phyloP scores from a whole-genome alignment of 1,140 invertebrate genomes.

The Steinernema khuongi region DNA sequence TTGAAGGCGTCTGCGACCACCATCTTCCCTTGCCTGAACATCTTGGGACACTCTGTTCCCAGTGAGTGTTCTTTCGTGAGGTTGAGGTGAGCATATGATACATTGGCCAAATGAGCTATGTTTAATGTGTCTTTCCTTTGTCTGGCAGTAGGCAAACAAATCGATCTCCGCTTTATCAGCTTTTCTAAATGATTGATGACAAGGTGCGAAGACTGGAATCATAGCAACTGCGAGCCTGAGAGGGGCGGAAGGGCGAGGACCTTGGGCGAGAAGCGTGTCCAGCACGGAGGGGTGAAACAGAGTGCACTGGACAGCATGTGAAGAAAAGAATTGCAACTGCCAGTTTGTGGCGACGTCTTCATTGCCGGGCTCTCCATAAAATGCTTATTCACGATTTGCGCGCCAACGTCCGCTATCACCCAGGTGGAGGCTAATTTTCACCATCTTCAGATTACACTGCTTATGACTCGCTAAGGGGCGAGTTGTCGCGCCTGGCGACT shows the following conservation, averaged over 20 bases:
- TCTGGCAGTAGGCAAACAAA: background rate
- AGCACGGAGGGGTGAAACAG: background rate
- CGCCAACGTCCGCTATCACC: background rate
- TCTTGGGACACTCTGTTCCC: no score
- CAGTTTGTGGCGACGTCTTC: background rate
- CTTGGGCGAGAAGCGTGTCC: background rate
- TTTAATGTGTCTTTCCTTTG: background rate
- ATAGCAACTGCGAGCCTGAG: background rate
- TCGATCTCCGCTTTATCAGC: conserved; percentile 5
- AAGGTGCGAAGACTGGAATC: conserved; percentile 7
- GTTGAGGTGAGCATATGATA: no score
- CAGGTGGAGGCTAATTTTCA: background rate
- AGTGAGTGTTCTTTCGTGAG: no score
- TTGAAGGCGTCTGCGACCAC: no score
- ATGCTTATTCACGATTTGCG: background rate
- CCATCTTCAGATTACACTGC: background rate
- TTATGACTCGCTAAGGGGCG: conserved; percentile 8
- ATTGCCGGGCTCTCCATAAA: background rate
- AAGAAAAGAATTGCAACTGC: background rate
- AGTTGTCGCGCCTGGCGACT: conserved; percentile 1
- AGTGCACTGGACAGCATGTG: background rate
- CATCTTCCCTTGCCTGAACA: no score
- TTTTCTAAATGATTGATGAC: conserved; percentile 15
- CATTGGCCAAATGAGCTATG: no score
- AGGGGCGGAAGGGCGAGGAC: background rate